Evolutionary conservation across 2,113 vertebrate species (phyloP).

Genomic region (Ranitomeya imitator): DNA sequence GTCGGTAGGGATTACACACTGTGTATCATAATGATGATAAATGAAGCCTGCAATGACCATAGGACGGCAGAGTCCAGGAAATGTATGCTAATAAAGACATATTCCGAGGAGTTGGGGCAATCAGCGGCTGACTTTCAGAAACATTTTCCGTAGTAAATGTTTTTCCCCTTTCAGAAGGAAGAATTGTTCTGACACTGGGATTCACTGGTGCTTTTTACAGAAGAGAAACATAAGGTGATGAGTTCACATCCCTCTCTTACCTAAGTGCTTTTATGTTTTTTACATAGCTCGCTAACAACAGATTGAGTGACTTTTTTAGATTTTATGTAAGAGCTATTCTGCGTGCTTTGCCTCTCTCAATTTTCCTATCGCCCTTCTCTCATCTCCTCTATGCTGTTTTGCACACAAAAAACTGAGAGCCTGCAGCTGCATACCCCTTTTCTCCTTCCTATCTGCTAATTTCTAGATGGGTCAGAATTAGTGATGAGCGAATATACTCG

Average conservation of each 20-base stretch:
- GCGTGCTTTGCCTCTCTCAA: too few relatives aligned
- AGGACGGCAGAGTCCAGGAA: slow-evolving; percentile 36
- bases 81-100: slow-evolving; percentile 49
- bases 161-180: background rate
- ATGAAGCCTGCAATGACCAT: slow-evolving; percentile 44
- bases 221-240: background rate
- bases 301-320: too few relatives aligned
- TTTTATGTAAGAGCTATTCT: too few relatives aligned
- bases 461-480: too few relatives aligned
- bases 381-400: too few relatives aligned
- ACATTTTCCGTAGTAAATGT: slow-evolving; percentile 30
- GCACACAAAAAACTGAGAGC: too few relatives aligned
- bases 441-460: too few relatives aligned
- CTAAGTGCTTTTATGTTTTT: background rate
- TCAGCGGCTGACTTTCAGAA: slow-evolving; percentile 21
- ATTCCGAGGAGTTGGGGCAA: slow-evolving; percentile 14
- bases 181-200: background rate
- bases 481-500: too few relatives aligned
- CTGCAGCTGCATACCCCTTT: too few relatives aligned
- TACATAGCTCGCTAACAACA: background rate
- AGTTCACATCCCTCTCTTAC: background rate
- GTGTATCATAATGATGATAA: slow-evolving; percentile 54
- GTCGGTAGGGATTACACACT: slow-evolving; percentile 42
- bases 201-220: slow-evolving; percentile 11
- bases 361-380: too few relatives aligned